Evolutionary conservation across 1,140 invertebrate species (phyloP), one percentile per base, ranked within the genome.

Genomic region (Steinernema feltiae): DNA sequence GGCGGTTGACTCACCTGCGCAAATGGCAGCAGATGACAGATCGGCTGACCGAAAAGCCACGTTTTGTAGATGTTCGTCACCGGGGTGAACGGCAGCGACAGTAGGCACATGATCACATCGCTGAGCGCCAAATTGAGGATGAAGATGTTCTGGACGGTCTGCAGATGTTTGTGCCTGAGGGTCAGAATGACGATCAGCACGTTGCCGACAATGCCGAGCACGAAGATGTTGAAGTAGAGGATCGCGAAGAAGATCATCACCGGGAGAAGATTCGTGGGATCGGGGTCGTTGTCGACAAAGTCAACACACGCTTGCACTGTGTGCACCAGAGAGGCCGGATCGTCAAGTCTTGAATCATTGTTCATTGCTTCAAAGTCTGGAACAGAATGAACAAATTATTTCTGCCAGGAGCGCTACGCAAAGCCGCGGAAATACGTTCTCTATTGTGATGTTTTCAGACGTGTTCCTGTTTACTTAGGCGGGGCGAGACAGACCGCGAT

Each of bases 71-170:
- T 80, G 30, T 80, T 83, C 15, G 83, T 82, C 27, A 85, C 74
- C 1, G 94, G 93, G 0, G 94, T 97, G 83, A 97, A 94, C 0
- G 94, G 95, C n/a, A 98, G 93, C 0, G 94, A 93, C 73, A 98
- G 89, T 0, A 93, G 88, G 85, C 95, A 98, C 71, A 98, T 89
- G 15, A 98, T 87, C 71, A 98, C 93, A 85, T 99, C 96, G 24
- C 93, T 94, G 18, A 98, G 88, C 0, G 95, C 96, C 77, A 98
- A 87, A 87, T 98, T 98, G 24, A 93, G 92, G 81, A 98, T 98
- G 88, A 98, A 98, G 69, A 95, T 91, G 87, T 98, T 98, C 24
- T 96, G 98, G 0, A 98, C 96, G 0, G 94, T 97, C 53, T 86
- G 83, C 15, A 84, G 53, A 63, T 86, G 82, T 21, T 70, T 32